phyloP scores from a whole-genome alignment of 1,140 invertebrate species.

The Anadara kagoshimensis region DNA sequence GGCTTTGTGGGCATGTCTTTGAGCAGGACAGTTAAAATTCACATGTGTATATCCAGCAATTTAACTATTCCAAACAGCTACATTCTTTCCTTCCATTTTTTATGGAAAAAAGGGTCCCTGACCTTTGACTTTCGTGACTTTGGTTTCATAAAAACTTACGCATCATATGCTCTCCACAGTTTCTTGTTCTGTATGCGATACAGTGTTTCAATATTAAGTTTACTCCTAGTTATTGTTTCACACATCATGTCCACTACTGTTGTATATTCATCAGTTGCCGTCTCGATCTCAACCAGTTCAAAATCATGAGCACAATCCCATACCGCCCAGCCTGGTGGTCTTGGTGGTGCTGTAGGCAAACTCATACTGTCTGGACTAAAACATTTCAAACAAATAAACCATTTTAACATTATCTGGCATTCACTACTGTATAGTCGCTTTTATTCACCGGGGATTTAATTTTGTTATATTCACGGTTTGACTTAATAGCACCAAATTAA shows the following conservation, averaged over 20 bases:
- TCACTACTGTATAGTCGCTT: neutral
- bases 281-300: conserved; percentile 22
- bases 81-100: no score
- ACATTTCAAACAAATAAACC: neutral
- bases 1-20: no score
- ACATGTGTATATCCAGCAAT: no score
- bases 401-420: neutral
- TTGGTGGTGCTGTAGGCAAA: neutral
- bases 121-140: no score
- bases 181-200: conserved; percentile 24
- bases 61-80: no score
- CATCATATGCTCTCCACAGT: conserved; percentile 18
- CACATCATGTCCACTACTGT: conserved; percentile 8
- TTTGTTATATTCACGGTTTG: no score
- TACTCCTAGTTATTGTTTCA: neutral
- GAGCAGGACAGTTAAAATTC: no score
- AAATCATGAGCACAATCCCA: conserved; percentile 28
- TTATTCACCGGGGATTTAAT: no score
- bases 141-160: neutral
- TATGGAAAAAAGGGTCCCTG: no score
- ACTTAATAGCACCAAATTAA: no score
- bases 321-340: neutral
- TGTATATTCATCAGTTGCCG: conserved; percentile 1
- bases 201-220: conserved; percentile 9
- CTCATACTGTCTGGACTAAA: conserved; percentile 3